phyloP scores from a whole-genome alignment of 2,797 vertebrate genomes.

The Cetoscarus ocellatus region DNA sequence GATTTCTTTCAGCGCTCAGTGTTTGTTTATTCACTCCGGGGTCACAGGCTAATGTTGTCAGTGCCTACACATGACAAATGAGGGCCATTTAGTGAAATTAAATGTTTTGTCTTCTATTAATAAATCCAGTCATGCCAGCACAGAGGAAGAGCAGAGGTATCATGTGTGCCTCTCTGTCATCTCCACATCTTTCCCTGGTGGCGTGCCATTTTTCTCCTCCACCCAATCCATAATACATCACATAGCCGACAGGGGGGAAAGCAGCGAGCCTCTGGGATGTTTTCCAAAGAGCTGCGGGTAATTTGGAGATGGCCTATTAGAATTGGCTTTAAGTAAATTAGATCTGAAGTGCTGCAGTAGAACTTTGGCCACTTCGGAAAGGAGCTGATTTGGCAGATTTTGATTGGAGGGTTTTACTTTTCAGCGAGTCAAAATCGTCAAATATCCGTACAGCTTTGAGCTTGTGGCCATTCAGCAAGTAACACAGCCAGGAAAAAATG shows the following conservation, averaged over 20 bases:
- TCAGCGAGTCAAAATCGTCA: not conserved
- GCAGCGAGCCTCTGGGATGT: constrained; percentile 49
- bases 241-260: constrained; percentile 17
- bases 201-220: constrained; percentile 30
- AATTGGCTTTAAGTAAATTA: constrained; percentile 19
- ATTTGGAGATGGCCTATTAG: constrained; percentile 54
- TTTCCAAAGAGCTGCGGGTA: constrained; percentile 52
- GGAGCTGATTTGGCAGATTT: constrained; percentile 18
- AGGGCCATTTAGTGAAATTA: not conserved
- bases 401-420: constrained; percentile 19
- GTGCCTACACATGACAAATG: constrained; percentile 6
- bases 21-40: constrained; percentile 5
- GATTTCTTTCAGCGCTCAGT: not conserved
- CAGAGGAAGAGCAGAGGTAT: not conserved
- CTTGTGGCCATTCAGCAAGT: not conserved
- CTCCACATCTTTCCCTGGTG: constrained; percentile 12
- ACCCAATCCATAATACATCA: constrained; percentile 61
- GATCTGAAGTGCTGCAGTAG: constrained; percentile 22
- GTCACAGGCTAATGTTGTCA: not conserved
- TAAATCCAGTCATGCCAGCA: not conserved
- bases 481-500: not conserved
- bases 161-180: constrained; percentile 6
- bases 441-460: not conserved
- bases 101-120: not conserved
- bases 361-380: constrained; percentile 39